Conservation (phyloP, 2,797 vertebrate species). For the Rhodeus uyekii region DNA sequence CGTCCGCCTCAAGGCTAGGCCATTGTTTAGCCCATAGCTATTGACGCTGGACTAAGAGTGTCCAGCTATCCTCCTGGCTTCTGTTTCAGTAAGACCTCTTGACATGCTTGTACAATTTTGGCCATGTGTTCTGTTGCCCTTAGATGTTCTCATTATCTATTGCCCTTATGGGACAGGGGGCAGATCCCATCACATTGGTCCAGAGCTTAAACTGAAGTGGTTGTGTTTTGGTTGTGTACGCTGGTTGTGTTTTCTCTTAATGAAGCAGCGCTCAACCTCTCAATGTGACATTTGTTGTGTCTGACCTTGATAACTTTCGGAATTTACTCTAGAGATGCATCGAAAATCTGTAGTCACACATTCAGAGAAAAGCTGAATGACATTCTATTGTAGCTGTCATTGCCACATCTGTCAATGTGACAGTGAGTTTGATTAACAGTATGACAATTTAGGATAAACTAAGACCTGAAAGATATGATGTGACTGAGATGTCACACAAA, state of each 20-base stretch:
- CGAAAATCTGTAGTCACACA: too few relatives aligned
- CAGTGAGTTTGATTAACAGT: not conserved
- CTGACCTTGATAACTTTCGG: not conserved
- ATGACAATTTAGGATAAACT: not conserved
- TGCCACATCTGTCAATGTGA: not conserved
- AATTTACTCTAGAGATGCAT: too few relatives aligned
- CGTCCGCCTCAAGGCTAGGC: conserved; percentile 31
- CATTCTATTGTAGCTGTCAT: not conserved
- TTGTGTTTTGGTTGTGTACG: too few relatives aligned
- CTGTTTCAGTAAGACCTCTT: not conserved
- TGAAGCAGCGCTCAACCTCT: not conserved
- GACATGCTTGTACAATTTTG: not conserved
- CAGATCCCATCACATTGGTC: too few relatives aligned
- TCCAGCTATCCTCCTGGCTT: not conserved
- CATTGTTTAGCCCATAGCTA: conserved; percentile 46
- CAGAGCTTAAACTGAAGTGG: not conserved
- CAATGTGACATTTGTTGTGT: not conserved
- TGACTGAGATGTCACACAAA: not conserved
- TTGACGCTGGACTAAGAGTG: conserved; percentile 10
- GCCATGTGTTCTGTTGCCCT: not conserved
- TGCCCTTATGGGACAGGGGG: not conserved
- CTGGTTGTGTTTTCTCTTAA: conserved; percentile 12
- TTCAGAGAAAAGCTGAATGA: too few relatives aligned
- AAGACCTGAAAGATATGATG: not conserved
- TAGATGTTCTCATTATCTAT: not conserved